Evolutionary conservation across 2,888 invertebrate species (phyloP).

Genomic region (Lasioglossum morio): DNA sequence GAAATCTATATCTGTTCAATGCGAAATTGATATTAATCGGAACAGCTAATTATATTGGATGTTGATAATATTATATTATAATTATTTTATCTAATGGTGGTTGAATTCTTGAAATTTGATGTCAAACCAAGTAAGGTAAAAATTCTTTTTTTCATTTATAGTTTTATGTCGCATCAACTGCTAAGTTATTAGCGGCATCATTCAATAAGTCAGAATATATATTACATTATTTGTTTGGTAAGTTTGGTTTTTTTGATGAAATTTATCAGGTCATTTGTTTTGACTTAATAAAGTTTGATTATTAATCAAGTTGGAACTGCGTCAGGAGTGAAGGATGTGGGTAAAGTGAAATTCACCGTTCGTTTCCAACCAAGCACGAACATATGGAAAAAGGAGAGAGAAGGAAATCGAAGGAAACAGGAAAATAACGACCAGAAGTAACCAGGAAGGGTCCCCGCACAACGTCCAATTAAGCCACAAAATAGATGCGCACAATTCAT

Average conservation of each 20-base stretch:
- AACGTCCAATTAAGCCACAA: slow-evolving; percentile 75
- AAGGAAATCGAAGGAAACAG: slow-evolving; percentile 24
- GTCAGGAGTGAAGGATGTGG: not conserved
- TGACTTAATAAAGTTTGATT: not conserved
- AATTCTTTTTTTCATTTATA: too few relatives aligned
- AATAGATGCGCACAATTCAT: slow-evolving; percentile 71
- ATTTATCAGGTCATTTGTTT: too few relatives aligned
- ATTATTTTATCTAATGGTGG: not conserved
- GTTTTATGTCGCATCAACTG: too few relatives aligned
- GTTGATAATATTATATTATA: too few relatives aligned
- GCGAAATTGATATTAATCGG: too few relatives aligned
- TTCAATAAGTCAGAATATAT: too few relatives aligned
- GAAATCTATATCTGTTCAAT: too few relatives aligned
- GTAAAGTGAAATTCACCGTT: not conserved
- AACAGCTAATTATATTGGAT: too few relatives aligned
- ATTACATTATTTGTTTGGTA: too few relatives aligned
- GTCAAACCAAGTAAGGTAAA: not conserved
- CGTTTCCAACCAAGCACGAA: not conserved
- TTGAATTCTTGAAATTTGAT: not conserved
- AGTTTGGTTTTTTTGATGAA: too few relatives aligned
- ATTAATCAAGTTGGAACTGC: not conserved
- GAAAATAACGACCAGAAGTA: slow-evolving; percentile 69
- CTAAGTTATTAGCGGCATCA: too few relatives aligned
- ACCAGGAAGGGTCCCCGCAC: slow-evolving; percentile 65
- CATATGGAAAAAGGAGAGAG: slow-evolving; percentile 2